These are phyloP conservation scores for Riparia riparia DNA, from an alignment of 2,113 vertebrate genomes.

Conservation along the genomic window DNA sequence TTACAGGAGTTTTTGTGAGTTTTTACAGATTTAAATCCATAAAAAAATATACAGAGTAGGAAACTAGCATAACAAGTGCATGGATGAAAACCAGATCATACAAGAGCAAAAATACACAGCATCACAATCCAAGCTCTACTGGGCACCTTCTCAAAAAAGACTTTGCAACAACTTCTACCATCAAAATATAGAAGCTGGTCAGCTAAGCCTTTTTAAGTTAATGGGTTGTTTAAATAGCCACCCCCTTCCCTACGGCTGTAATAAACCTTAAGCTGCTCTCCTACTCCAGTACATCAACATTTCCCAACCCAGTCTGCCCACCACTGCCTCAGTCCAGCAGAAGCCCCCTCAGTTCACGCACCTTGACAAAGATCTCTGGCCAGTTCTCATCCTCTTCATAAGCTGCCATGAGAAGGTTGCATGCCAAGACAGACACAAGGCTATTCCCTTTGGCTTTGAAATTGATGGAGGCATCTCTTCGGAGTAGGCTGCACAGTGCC, in stretches of 20 bases:
- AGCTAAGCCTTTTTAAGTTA: not conserved
- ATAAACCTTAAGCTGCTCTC: not conserved
- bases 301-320: not conserved
- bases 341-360: slow-evolving; percentile 1
- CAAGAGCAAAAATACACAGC: not conserved
- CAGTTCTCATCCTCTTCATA: slow-evolving; percentile 99
- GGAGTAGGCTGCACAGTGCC: slow-evolving; percentile 94
- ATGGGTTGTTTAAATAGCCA: not conserved
- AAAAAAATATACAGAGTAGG: not conserved
- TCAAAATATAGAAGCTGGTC: not conserved
- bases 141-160: not conserved
- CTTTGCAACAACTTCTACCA: not conserved
- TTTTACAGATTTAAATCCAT: not conserved
- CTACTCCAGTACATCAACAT: accelerated
- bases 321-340: not conserved
- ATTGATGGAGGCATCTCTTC: slow-evolving; percentile 93
- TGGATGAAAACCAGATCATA: not conserved
- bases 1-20: not conserved
- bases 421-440: slow-evolving; percentile 93
- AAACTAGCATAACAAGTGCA: not conserved
- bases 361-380: slow-evolving; percentile 99
- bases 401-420: slow-evolving; percentile 96
- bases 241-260: accelerated
- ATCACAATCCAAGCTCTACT: not conserved
- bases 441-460: slow-evolving; percentile 98